Base-by-base conservation (phyloP, 2,797 vertebrate genomes). In the Lutra lutra region DNA sequence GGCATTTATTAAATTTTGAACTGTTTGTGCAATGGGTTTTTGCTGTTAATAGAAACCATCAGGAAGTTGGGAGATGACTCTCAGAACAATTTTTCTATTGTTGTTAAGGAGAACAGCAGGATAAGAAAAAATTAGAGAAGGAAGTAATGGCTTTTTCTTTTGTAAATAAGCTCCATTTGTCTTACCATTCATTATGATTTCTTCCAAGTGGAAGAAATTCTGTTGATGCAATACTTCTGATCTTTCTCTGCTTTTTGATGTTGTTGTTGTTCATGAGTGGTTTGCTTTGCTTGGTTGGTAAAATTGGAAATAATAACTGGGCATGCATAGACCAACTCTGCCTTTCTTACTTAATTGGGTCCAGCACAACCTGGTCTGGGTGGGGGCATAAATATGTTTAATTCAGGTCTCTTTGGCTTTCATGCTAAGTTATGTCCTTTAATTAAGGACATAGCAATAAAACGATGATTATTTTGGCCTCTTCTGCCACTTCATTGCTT, bases 1-100 rank as follows among this genome's bases (percentile, higher is more conserved):
- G 38, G 54, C 90, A 75, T 92, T 91, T 85, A 64, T 84, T 89
- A 85, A 84, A 88, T 70, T 89, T 43, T 94, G n/a, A 94, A 62
- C 32, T 62, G 3, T 91, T 96, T 77, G 51, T 91, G 25, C 43
- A 85, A 10, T 84, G 21, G 25, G 4, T 66, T 89, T 95, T 96
- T 95, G 40, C 38, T 90, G 25, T 73, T 85, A 54, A 73, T 29
- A 84, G 73, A 94, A 94, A 35, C 40, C 85, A 84, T 68, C 10
- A 60, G 62, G 38, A 77, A 91, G 35, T 51, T 90, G 68, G 68
- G 54, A 48, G 75, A 56, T 20, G 17, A 60, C 1, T 77, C 86
- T 66, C 43, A 84, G 46, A 92, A 18, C 38, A 35, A 54, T 72
- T 83, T 92, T 85, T 94, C 72, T 91, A 95, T 95, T 72, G 35